A percentile compares a stretch with the other conserved stretches of the same genome.
Evolutionary conservation across 2,113 vertebrate species (phyloP).

Genomic region (Ptilorrhoa leucosticta): DNA sequence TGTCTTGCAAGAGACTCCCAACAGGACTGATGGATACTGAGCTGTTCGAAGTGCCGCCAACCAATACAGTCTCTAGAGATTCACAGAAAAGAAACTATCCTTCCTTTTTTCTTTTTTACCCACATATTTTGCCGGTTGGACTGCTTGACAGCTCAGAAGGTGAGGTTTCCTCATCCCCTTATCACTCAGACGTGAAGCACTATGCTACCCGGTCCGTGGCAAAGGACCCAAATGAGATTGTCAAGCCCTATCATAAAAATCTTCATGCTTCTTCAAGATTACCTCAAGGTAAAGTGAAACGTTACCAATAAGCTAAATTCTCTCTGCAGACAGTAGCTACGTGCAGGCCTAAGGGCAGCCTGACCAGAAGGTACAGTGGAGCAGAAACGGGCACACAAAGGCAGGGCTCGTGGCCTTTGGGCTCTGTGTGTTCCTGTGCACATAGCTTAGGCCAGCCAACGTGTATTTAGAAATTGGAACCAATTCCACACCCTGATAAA

Average conservation of each 20-base stretch:
- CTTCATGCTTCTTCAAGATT: not conserved
- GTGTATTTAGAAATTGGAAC: not conserved
- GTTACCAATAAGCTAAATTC: not conserved
- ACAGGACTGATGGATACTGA: not conserved
- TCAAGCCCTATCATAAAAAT: not conserved
- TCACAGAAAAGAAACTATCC: not conserved
- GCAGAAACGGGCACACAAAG: not conserved
- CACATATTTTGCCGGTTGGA: not conserved
- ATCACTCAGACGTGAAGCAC: not conserved
- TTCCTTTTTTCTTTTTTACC: not conserved
- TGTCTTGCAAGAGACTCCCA: not conserved
- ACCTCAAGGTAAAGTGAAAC: not conserved
- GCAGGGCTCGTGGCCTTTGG: not conserved
- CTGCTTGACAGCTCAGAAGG: not conserved
- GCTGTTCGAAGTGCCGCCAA: not conserved
- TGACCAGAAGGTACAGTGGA: not conserved
- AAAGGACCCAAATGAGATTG: not conserved
- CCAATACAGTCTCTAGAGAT: not conserved
- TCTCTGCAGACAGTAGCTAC: not conserved
- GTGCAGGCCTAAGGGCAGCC: not conserved
- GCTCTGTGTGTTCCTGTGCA: not conserved
- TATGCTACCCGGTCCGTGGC: accelerated
- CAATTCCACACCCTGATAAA: not conserved
- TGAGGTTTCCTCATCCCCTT: not conserved
- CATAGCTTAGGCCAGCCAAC: not conserved